Evolutionary conservation across 1,140 invertebrate genomes (phyloP).

Genomic region (Drosophila rhopaloa): DNA sequence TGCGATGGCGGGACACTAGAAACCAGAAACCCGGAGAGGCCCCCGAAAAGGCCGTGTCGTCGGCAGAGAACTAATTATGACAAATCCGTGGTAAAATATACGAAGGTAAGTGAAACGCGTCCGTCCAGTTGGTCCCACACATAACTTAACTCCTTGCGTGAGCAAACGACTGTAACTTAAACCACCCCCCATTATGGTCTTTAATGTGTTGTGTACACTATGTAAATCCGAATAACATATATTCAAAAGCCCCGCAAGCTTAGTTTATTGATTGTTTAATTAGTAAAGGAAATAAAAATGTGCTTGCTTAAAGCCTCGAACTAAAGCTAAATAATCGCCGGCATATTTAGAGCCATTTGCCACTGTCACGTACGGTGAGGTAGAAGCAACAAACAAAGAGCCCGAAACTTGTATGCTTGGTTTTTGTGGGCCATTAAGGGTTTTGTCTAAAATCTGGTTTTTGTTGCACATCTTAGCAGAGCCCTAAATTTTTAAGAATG

Average conservation of each 20-base stretch:
- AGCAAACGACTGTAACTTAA: slow-evolving; percentile 11
- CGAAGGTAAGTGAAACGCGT: slow-evolving; percentile 59
- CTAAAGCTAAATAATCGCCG: slow-evolving; percentile 26
- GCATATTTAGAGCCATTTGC: slow-evolving; percentile 42
- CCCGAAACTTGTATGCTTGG: slow-evolving; percentile 36
- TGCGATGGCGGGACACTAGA: slow-evolving; percentile 54
- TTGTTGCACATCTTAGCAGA: slow-evolving; percentile 50
- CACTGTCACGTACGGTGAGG: slow-evolving; percentile 40
- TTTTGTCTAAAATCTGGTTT: slow-evolving; percentile 50
- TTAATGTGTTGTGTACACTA: slow-evolving; percentile 11
- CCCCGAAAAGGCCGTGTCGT: slow-evolving; percentile 54
- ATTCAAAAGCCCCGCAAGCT: not conserved
- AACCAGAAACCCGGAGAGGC: slow-evolving; percentile 7
- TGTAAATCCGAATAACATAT: slow-evolving; percentile 7
- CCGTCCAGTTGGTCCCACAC: slow-evolving; percentile 45
- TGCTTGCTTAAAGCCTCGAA: slow-evolving; percentile 16
- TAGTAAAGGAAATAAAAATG: slow-evolving; percentile 24
- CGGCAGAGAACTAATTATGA: slow-evolving; percentile 78
- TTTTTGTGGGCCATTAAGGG: slow-evolving; percentile 50
- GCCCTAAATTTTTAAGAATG: slow-evolving; percentile 47
- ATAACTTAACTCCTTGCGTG: slow-evolving; percentile 44
- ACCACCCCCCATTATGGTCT: not conserved
- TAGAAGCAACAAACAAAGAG: slow-evolving; percentile 36
- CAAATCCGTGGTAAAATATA: slow-evolving; percentile 75
- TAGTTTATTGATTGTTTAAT: slow-evolving; percentile 44